Evolutionary conservation across 2,113 vertebrate genomes (phyloP), one percentile per base, ranked within the genome.

Genomic region (Dunckerocampus dactyliophorus): DNA sequence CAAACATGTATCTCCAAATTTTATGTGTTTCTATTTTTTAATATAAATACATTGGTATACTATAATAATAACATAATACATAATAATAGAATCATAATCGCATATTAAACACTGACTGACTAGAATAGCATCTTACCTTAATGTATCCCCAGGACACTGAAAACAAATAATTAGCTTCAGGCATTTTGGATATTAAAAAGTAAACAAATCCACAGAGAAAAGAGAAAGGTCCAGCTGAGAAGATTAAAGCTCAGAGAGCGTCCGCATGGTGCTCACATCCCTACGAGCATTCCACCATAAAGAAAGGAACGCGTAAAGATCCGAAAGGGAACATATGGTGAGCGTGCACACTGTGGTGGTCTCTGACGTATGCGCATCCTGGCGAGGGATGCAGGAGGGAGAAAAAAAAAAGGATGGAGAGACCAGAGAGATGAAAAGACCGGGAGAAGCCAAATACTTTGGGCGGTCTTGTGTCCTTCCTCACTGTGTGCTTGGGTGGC

Each of bases 71-170:
- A 28, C n/a, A n/a, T n/a, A n/a, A n/a, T n/a, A n/a, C n/a, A n/a
- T 28, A 28, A 28, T 28, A 28, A 28, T 28, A 28, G 24, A 28
- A 28, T 28, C 5, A 28, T 14, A 28, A 66, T 19, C n/a, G 16
- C n/a, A 47, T 47, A n/a, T 17, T 8, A 39, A 14, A 4, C 12
- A 39, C 8, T 19, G 19, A 13, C 37, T 39, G 31, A 7, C 34
- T 13, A 11, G n/a, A 13, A 12, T 42, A 14, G 49, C 14, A 48
- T 53, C 93, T 93, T 95, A 99, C 97, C 96, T 98, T 98, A 90
- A 98, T 98, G 87, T 97, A 99, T 82, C 95, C 95, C 96, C 95
- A 99, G 63, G 97, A 98, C 80, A 99, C 95, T 78, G 96, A 96
- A 49, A 95, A 90, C 75, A 98, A 92, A 88, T 95, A 98, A 86